Conservation (phyloP, 2,113 vertebrate genomes). For the Hydrolagus affinis region DNA sequence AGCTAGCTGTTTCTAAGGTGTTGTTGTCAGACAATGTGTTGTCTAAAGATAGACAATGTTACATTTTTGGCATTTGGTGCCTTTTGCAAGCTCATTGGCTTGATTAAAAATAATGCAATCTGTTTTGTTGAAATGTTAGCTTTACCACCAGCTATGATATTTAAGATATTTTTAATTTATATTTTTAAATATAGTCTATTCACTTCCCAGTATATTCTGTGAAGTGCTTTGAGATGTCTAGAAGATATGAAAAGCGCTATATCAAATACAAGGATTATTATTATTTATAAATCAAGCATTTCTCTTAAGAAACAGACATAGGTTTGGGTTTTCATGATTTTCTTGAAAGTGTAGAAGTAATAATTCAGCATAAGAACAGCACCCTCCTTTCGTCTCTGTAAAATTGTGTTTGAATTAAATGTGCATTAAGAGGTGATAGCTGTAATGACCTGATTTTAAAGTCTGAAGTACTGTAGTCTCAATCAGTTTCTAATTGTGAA, state of each 20-base stretch:
- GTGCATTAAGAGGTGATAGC: not conserved
- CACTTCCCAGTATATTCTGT: too few relatives aligned
- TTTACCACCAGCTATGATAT: not conserved
- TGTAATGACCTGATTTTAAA: not conserved
- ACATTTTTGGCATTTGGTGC: too few relatives aligned
- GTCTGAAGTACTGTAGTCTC: not conserved
- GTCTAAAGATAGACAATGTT: too few relatives aligned
- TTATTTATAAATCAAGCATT: not conserved
- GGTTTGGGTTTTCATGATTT: not conserved
- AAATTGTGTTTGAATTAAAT: not conserved
- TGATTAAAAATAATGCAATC: too few relatives aligned
- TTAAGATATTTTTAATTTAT: too few relatives aligned
- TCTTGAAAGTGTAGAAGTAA: not conserved
- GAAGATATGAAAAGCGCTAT: too few relatives aligned
- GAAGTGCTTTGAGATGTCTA: too few relatives aligned
- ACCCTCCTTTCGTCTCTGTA: not conserved
- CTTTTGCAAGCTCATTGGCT: too few relatives aligned
- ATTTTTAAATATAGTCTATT: too few relatives aligned
- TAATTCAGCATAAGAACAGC: not conserved
- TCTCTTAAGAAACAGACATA: not conserved
- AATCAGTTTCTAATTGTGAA: not conserved
- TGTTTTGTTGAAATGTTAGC: not conserved
- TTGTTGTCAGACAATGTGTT: too few relatives aligned
- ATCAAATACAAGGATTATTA: too few relatives aligned
- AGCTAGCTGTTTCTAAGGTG: too few relatives aligned